Base-by-base conservation (phyloP, 30 jellyfish, hydroid and myxozoan genomes). In the Rhopilema esculentum region DNA sequence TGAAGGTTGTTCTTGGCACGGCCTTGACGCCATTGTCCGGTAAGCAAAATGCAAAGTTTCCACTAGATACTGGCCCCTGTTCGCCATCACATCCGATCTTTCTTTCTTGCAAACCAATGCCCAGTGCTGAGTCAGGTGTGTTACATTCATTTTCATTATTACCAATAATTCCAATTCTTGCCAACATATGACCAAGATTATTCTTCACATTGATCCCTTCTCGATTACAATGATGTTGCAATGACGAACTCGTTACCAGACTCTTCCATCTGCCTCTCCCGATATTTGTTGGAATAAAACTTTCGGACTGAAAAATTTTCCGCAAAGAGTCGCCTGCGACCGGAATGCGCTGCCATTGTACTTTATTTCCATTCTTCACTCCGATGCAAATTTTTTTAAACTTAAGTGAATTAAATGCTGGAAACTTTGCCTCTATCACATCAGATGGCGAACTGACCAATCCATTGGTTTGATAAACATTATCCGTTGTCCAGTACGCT, bases 301-400 rank as follows among this genome's bases (percentile, higher is more conserved):
- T 68, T 68, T 22, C 79, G 17, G 79, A 24, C 28, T 68, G 25
- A 51, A 68, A 68, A 0, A 68, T 23, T 8, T 22, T 21, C 6
- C 25, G 28, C 79, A 68, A 28, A 17, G 79, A 68, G n/a, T n/a
- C n/a, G n/a, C n/a, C n/a, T n/a, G n/a, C 64, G 19, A 77, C 63
- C 0, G 66, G 68, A 4, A 77, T 23, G 24, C 69, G 87, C 27
- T 50, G 62, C 87, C 87, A 77, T 65, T 25, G 65, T 77, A 33
- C 61, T 16, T 20, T 24, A n/a, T 30, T 29, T 16, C 19, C 27
- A 52, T 77, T 33, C 61, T 77, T 64, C 87, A 77, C 25, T 20
- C 87, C 87, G 26, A 49, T 33, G 48, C 87, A 77, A 16, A 77
- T 77, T 48, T 65, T 62, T 8, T 51, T 77, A 65, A 77, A 77